These are phyloP conservation scores for Cydia splendana DNA, from an alignment of 1,140 invertebrate species.

Conservation along the genomic window DNA sequence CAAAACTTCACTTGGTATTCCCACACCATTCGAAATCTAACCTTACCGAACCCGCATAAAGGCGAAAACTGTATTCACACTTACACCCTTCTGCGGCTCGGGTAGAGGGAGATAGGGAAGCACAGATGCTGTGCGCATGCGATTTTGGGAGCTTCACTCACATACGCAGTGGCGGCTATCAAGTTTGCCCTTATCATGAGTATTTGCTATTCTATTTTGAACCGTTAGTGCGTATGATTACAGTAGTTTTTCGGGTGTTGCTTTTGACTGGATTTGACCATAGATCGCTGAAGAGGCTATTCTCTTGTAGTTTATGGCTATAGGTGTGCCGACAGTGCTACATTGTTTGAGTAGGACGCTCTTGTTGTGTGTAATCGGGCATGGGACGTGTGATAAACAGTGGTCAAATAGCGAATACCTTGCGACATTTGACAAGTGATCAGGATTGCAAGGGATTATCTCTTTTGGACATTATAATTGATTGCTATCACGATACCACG, in stretches of 20 bases:
- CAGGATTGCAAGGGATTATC: not conserved
- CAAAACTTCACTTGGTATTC: conserved; percentile 48
- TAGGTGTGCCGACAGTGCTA: conserved; percentile 53
- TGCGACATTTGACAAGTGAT: not conserved
- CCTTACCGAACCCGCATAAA: not conserved
- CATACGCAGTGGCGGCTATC: conserved; percentile 38
- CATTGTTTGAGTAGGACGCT: conserved; percentile 67
- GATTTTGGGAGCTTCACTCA: conserved; percentile 47
- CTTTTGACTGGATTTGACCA: not conserved
- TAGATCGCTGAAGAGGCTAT: conserved; percentile 18
- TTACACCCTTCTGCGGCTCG: conserved; percentile 45
- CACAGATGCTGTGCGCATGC: conserved; percentile 77
- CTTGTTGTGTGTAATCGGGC: conserved; percentile 59
- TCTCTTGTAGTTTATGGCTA: conserved; percentile 47
- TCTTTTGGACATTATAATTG: no score
- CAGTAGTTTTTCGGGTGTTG: not conserved
- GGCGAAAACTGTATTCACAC: conserved; percentile 34
- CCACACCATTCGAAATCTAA: conserved; percentile 42
- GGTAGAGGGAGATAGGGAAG: conserved; percentile 54
- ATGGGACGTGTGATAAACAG: conserved; percentile 42
- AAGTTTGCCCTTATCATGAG: not conserved
- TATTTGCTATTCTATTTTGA: not conserved
- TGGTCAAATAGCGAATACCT: not conserved
- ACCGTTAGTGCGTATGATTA: not conserved
- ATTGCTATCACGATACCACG: no score